phyloP scores from a whole-genome alignment of 2,797 vertebrate species.

The Macropus fuliginosus region DNA sequence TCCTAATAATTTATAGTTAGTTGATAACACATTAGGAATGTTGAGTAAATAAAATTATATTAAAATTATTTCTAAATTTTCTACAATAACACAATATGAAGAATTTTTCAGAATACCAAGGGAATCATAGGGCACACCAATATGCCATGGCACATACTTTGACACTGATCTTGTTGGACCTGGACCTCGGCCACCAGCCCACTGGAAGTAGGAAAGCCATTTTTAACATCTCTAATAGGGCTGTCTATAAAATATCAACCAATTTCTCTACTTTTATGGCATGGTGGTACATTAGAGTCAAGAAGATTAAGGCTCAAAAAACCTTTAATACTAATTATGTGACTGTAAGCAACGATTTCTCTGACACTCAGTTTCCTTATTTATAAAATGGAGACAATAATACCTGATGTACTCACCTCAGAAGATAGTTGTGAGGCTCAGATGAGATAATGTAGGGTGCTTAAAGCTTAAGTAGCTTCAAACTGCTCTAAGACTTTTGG shows the following conservation, averaged over 20 bases:
- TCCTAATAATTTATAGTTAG: not conserved
- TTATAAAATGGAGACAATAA: not conserved
- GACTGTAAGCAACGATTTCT: not conserved
- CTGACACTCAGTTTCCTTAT: not conserved
- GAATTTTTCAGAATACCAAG: not conserved
- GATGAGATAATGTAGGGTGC: not conserved
- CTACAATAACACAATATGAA: not conserved
- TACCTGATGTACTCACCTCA: not conserved
- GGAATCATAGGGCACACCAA: not conserved
- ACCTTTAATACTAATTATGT: not conserved
- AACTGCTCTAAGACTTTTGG: not conserved
- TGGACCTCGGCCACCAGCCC: not conserved
- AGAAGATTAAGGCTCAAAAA: not conserved
- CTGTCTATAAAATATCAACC: not conserved
- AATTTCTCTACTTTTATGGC: not conserved
- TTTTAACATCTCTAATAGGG: not conserved
- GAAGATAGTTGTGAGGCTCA: not conserved
- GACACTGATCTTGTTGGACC: not conserved
- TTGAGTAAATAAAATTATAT: not conserved
- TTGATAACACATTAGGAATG: not conserved
- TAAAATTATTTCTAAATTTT: not conserved
- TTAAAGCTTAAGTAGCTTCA: not conserved
- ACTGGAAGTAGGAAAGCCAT: not conserved
- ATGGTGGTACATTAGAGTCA: not conserved
- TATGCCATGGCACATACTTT: not conserved